Evolutionary conservation across 2,797 vertebrate species (phyloP).

Genomic region (Amphiprion clarkii): DNA sequence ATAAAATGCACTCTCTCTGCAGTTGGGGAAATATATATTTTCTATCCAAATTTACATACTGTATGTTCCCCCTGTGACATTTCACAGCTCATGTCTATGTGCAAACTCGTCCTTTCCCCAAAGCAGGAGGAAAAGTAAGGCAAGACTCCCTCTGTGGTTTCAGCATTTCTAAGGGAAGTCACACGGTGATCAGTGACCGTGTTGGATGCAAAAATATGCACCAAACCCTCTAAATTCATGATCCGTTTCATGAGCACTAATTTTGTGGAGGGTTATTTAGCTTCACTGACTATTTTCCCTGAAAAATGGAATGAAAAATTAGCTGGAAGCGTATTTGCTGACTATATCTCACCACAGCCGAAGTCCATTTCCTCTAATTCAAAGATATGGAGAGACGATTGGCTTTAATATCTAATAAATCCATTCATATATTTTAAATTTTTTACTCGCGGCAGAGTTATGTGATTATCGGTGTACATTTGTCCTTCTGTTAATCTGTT

Average conservation of each 20-base stretch:
- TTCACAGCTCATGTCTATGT: conserved; percentile 19
- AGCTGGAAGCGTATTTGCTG: neutral
- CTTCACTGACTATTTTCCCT: neutral
- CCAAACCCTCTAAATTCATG: conserved; percentile 7
- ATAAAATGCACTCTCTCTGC: conserved; percentile 13
- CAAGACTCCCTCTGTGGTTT: conserved; percentile 20
- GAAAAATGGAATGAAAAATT: neutral
- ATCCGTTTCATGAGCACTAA: neutral
- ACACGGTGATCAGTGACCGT: conserved; percentile 10
- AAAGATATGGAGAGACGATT: too few species aligned
- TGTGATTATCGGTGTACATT: too few species aligned
- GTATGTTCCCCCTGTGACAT: neutral
- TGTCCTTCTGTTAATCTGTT: too few species aligned
- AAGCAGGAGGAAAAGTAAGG: conserved; percentile 12
- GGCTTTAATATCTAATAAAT: too few species aligned
- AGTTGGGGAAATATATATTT: conserved; percentile 7
- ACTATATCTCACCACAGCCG: too few species aligned
- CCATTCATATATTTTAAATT: neutral
- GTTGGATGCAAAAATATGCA: conserved; percentile 10
- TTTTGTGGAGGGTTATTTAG: conserved; percentile 4
- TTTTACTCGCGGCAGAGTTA: too few species aligned
- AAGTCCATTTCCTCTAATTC: neutral
- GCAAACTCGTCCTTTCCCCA: conserved; percentile 6
- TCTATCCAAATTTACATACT: conserved; percentile 1
- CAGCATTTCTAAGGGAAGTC: conserved; percentile 3